phyloP scores from a whole-genome alignment of 2,797 vertebrate species.

The Heliangelus exortis region DNA sequence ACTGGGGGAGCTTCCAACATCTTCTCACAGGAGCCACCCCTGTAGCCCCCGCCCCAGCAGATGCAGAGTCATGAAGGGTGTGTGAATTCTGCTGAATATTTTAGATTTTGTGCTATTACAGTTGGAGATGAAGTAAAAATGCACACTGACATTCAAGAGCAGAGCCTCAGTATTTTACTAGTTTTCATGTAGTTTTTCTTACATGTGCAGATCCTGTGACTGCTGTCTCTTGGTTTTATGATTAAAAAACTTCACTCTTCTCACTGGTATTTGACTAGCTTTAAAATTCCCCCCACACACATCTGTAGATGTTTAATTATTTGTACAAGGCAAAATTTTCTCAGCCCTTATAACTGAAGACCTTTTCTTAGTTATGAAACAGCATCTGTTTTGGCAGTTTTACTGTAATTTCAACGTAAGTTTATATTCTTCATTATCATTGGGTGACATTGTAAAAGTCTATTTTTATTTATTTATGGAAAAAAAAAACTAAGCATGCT shows the following conservation, averaged over 20 bases:
- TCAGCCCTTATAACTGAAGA: not conserved
- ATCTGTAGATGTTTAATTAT: not conserved
- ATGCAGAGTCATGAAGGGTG: not conserved
- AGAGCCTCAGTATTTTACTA: not conserved
- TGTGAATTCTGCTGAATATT: not conserved
- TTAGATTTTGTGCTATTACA: not conserved
- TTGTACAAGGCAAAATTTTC: not conserved
- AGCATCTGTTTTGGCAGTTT: not conserved
- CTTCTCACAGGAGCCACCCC: too few relatives aligned
- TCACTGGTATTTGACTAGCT: not conserved
- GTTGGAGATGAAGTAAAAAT: not conserved
- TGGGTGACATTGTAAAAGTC: not conserved
- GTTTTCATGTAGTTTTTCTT: not conserved
- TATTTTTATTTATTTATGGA: conserved; percentile 2
- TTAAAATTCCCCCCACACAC: not conserved
- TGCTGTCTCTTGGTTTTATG: not conserved
- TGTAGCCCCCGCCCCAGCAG: too few relatives aligned
- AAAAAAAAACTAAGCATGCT: not conserved
- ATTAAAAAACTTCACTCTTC: not conserved
- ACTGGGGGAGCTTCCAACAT: too few relatives aligned
- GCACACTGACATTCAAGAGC: not conserved
- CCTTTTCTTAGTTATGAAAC: not conserved
- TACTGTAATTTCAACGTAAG: not conserved
- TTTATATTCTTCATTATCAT: not conserved
- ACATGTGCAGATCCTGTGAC: not conserved